These are phyloP conservation scores for Plutella xylostella DNA, from an alignment of 2,888 invertebrate species.

Conservation along the genomic window DNA sequence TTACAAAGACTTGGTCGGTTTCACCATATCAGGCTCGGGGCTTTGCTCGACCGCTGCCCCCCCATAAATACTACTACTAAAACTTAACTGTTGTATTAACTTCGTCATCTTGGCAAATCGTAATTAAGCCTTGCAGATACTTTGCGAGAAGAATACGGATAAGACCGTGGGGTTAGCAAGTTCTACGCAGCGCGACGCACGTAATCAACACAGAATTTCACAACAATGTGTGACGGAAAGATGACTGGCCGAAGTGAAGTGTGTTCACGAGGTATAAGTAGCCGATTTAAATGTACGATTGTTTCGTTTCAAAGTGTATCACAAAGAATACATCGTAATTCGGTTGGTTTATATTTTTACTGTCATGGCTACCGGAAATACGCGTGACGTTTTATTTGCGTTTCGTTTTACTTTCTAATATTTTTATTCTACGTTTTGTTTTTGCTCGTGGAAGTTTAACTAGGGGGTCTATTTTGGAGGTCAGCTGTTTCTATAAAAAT, in stretches of 20 bases:
- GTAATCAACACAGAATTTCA: constrained; percentile 34
- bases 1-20: constrained; percentile 18
- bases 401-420: constrained; percentile 12
- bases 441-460: background rate
- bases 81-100: constrained; percentile 65
- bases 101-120: constrained; percentile 64
- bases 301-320: background rate
- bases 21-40: constrained; percentile 38
- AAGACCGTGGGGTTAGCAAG: constrained; percentile 33
- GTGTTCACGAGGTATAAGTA: background rate
- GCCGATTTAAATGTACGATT: background rate
- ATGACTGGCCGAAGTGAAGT: constrained; percentile 1
- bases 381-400: constrained; percentile 33
- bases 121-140: constrained; percentile 59
- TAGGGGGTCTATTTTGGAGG: too few relatives aligned
- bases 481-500: too few relatives aligned
- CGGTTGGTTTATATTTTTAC: constrained; percentile 36
- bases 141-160: constrained; percentile 48
- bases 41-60: constrained; percentile 38
- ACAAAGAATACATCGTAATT: constrained; percentile 26
- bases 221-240: constrained; percentile 29
- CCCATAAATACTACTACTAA: constrained; percentile 66
- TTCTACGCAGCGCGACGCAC: constrained; percentile 14
- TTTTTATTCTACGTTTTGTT: background rate
- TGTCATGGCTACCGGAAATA: constrained; percentile 52